Evolutionary conservation across 2,113 vertebrate genomes (phyloP).

Genomic region (Microcebus murinus): DNA sequence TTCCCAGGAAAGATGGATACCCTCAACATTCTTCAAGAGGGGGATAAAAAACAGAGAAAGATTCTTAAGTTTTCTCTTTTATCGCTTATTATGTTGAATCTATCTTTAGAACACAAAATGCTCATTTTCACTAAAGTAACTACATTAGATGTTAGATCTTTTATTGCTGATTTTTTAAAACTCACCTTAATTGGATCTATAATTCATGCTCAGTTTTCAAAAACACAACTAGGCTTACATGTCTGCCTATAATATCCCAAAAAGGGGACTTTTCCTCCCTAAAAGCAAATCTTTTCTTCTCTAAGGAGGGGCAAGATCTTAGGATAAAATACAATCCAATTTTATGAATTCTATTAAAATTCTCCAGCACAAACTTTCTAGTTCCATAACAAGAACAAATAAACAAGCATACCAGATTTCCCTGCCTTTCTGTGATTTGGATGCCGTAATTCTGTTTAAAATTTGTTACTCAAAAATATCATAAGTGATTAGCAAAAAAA

Average conservation of each 20-base stretch:
- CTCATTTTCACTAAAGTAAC: neutral
- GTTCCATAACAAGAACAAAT: constrained; percentile 10
- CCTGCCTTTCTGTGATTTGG: neutral
- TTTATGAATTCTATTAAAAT: neutral
- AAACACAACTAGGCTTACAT: constrained; percentile 1
- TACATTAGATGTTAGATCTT: neutral
- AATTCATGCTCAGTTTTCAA: neutral
- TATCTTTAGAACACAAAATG: constrained; percentile 6
- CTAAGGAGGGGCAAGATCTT: neutral
- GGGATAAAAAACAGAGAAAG: neutral
- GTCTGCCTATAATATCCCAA: neutral
- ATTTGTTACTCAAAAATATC: constrained; percentile 36
- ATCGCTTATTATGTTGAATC: neutral
- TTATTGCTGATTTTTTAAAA: neutral
- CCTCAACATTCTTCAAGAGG: constrained; percentile 90
- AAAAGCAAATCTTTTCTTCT: constrained; percentile 42
- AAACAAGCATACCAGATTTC: neutral
- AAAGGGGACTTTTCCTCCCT: neutral
- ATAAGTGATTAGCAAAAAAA: neutral
- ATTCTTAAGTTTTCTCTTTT: constrained; percentile 32
- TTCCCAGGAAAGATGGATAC: constrained; percentile 98
- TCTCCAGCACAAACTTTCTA: neutral
- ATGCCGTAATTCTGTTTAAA: neutral
- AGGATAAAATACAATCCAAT: constrained; percentile 50
- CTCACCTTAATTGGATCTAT: neutral